A percentile compares a stretch with the other conserved stretches of the same genome.
phyloP scores from a whole-genome alignment of 92 coral and sea anemone species.

The Phenganax subtilis region DNA sequence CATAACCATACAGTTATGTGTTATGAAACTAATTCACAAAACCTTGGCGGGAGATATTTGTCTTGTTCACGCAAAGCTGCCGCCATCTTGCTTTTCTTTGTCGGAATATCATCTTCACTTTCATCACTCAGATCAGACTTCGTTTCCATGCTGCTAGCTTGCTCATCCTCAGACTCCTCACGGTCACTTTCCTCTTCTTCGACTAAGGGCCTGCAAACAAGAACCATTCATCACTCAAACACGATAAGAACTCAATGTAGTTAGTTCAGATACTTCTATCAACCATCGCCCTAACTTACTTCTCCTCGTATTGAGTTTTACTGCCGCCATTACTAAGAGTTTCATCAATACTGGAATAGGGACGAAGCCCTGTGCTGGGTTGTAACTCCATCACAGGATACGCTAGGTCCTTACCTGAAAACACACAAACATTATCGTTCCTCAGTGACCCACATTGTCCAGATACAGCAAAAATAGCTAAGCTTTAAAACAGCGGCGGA shows the following conservation, averaged over 20 bases:
- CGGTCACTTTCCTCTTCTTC: slow-evolving; percentile 13
- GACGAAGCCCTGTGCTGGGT: neutral
- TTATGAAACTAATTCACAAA: no score
- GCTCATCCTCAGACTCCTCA: slow-evolving; percentile 57
- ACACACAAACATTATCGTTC: neutral
- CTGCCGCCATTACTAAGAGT: slow-evolving; percentile 26
- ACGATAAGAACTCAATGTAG: neutral
- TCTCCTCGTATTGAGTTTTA: slow-evolving; percentile 19
- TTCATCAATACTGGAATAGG: slow-evolving; percentile 13
- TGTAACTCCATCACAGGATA: slow-evolving; percentile 8
- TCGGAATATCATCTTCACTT: slow-evolving; percentile 56
- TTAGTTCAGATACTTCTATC: neutral
- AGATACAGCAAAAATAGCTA: no score
- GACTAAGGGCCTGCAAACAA: slow-evolving; percentile 22
- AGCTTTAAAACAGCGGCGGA: no score
- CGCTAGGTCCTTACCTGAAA: neutral
- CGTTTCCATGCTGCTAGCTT: slow-evolving; percentile 77
- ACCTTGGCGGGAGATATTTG: slow-evolving; percentile 47
- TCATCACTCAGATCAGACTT: slow-evolving; percentile 61
- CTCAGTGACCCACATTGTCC: no score
- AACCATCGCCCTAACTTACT: neutral
- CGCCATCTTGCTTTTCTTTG: slow-evolving; percentile 51
- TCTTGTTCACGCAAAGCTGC: slow-evolving; percentile 56
- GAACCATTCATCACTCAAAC: neutral
- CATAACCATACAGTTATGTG: no score